Conservation (phyloP, 2,113 vertebrate genomes). For the Silurus glanis region DNA sequence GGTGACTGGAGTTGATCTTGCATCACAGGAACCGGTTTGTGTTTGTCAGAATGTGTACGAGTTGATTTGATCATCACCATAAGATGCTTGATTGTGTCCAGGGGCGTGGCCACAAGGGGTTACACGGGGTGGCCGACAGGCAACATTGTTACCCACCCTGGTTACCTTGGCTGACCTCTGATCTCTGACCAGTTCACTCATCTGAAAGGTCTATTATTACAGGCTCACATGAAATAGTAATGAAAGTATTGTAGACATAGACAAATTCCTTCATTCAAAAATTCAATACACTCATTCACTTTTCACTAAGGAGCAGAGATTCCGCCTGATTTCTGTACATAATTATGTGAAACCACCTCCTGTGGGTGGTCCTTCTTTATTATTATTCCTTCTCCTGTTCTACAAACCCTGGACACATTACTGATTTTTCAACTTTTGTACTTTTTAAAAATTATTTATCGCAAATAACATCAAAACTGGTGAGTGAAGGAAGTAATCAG, state of each 20-base stretch:
- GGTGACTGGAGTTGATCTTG: not conserved
- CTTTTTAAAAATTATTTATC: too few species aligned
- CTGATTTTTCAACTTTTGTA: not conserved
- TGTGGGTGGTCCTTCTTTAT: not conserved
- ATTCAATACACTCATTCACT: not conserved
- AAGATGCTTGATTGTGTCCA: not conserved
- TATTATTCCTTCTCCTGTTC: not conserved
- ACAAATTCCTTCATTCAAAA: not conserved
- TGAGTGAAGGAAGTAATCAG: not conserved
- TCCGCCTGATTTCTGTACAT: not conserved
- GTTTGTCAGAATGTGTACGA: not conserved
- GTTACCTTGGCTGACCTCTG: not conserved
- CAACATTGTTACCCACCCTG: not conserved
- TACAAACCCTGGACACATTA: not conserved
- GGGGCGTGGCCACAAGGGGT: constrained; percentile 16
- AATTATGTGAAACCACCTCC: too few species aligned
- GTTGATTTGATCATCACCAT: not conserved
- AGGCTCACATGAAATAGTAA: too few species aligned
- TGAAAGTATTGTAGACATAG: not conserved
- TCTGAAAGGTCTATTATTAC: not conserved
- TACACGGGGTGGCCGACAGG: not conserved
- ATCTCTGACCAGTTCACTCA: not conserved
- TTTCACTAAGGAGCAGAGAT: not conserved
- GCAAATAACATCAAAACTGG: too few species aligned
- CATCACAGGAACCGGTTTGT: not conserved